phyloP scores from a whole-genome alignment of 2,888 invertebrate species.

The Pteria penguin region DNA sequence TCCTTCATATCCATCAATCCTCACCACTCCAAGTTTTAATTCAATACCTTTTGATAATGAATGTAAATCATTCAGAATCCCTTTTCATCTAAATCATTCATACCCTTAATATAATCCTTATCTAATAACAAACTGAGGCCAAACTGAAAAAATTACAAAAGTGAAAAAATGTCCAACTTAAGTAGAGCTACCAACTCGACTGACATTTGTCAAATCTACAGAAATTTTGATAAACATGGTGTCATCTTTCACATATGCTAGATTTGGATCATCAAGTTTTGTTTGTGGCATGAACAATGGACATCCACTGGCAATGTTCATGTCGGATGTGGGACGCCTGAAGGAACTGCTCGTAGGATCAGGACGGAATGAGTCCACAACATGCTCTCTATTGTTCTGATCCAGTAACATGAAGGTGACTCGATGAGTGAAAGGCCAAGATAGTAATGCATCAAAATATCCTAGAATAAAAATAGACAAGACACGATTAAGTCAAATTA shows the following conservation, averaged over 20 bases:
- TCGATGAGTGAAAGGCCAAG: conserved; percentile 76
- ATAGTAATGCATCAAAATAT: conserved; percentile 73
- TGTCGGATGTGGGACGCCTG: conserved; percentile 75
- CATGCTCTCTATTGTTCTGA: conserved; percentile 73
- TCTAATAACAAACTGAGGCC: too few relatives aligned
- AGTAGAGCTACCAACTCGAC: background rate
- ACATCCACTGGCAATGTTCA: conserved; percentile 80
- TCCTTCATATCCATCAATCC: too few relatives aligned
- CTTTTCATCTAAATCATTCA: too few relatives aligned
- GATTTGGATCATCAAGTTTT: conserved; percentile 57
- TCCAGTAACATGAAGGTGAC: conserved; percentile 78
- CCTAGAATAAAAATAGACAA: conserved; percentile 38
- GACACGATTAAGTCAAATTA: too few relatives aligned
- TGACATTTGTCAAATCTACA: conserved; percentile 52
- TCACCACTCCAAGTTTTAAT: too few relatives aligned
- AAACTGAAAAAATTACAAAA: too few relatives aligned
- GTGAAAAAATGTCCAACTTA: background rate
- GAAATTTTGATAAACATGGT: conserved; percentile 72
- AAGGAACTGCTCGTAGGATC: conserved; percentile 77
- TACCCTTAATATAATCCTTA: too few relatives aligned
- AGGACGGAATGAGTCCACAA: conserved; percentile 78
- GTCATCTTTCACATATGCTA: conserved; percentile 72
- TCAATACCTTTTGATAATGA: too few relatives aligned
- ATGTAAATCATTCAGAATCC: too few relatives aligned
- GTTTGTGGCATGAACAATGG: conserved; percentile 74